Percentiles rank a stretch among this genome's conserved stretches.
phyloP scores from a whole-genome alignment of 1,140 invertebrate species.

The Drosophila bocqueti region DNA sequence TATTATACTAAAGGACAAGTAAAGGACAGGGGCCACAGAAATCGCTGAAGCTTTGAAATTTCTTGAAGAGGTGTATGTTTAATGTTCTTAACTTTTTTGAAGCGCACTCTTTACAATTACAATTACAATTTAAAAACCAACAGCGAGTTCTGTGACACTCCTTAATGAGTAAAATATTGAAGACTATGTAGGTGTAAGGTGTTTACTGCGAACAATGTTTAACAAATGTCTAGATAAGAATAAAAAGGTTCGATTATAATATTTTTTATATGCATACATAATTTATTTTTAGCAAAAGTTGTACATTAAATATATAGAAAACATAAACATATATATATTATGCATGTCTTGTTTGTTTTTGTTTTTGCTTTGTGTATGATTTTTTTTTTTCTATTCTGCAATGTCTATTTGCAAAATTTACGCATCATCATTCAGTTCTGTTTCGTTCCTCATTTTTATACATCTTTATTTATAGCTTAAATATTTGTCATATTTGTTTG shows the following conservation, averaged over 20 bases:
- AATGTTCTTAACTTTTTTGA: neutral
- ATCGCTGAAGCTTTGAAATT: neutral
- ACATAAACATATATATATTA: slow-evolving; percentile 69
- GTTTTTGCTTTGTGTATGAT: slow-evolving; percentile 30
- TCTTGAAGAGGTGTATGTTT: neutral
- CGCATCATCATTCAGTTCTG: slow-evolving; percentile 71
- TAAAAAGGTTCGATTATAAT: slow-evolving; percentile 46
- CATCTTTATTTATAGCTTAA: slow-evolving; percentile 66
- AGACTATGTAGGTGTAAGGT: slow-evolving; percentile 1
- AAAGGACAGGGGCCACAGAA: neutral
- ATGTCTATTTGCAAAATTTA: slow-evolving; percentile 52
- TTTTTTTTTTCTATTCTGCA: slow-evolving; percentile 25
- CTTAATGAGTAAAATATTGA: slow-evolving; percentile 14
- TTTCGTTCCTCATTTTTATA: slow-evolving; percentile 50
- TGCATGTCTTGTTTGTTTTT: slow-evolving; percentile 48
- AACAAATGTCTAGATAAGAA: slow-evolving; percentile 39
- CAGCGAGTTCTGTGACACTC: slow-evolving; percentile 1
- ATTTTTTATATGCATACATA: slow-evolving; percentile 63
- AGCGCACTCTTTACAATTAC: too few relatives aligned
- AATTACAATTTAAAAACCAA: neutral
- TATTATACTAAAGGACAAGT: slow-evolving; percentile 15
- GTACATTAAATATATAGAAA: slow-evolving; percentile 57
- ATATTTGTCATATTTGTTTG: slow-evolving; percentile 60
- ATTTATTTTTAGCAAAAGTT: slow-evolving; percentile 69
- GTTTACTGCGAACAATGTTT: slow-evolving; percentile 17